Evolutionary conservation across 2,113 vertebrate genomes (phyloP).

Genomic region (Nibea coibor): DNA sequence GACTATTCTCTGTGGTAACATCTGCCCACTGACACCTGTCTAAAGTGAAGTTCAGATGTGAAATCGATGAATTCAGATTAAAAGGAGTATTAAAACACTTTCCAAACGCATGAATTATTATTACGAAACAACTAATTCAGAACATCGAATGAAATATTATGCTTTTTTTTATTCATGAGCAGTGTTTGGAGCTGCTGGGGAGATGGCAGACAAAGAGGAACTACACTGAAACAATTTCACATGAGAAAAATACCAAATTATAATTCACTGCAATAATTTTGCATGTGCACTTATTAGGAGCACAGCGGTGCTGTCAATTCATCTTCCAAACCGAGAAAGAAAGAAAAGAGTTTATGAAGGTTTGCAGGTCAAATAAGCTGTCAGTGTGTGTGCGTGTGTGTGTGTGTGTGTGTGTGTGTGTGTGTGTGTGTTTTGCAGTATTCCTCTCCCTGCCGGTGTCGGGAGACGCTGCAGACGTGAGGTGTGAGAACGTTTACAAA

Average conservation of each 20-base stretch:
- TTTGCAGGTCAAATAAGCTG: not conserved
- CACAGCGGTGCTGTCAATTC: not conserved
- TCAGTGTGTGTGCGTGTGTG: not conserved
- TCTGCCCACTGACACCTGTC: conserved; percentile 36
- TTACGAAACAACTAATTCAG: not conserved
- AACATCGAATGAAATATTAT: not conserved
- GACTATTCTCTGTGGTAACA: conserved; percentile 18
- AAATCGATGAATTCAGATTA: not conserved
- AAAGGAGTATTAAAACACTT: not conserved
- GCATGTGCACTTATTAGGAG: not conserved
- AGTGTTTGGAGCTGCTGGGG: not conserved
- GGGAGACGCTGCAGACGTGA: conserved; percentile 62
- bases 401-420: too few species aligned
- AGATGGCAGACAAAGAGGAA: not conserved
- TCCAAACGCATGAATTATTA: too few species aligned
- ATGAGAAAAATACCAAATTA: not conserved
- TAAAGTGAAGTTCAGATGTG: not conserved
- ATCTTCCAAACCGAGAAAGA: not conserved
- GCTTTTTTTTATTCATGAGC: not conserved
- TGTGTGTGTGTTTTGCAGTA: conserved; percentile 52
- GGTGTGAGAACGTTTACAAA: conserved; percentile 78
- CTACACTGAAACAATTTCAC: not conserved
- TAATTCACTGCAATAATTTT: not conserved
- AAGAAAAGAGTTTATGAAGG: not conserved
- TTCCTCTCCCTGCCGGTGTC: conserved; percentile 67